Conservation (phyloP, 2,113 vertebrate species). For the Mionectes macconnelli region DNA sequence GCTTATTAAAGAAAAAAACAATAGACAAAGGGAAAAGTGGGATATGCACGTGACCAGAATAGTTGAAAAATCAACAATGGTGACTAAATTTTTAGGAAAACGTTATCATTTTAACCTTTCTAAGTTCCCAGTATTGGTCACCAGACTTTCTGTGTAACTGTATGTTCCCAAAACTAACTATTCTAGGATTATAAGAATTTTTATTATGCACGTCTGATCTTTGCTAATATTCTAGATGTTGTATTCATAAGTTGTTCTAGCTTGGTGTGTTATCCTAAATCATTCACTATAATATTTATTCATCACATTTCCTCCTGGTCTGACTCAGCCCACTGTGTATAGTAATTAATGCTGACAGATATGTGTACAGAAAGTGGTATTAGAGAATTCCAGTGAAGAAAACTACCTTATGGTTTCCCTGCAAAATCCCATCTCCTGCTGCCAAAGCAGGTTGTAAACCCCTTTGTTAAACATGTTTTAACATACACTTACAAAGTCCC, state of each 20-base stretch:
- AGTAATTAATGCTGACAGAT: slow-evolving; percentile 2
- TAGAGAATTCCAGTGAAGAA: neutral
- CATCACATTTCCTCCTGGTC: neutral
- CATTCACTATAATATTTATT: neutral
- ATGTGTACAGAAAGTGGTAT: neutral
- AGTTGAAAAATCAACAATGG: neutral
- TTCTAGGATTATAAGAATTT: neutral
- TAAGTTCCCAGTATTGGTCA: neutral
- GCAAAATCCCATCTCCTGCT: neutral
- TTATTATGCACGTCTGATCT: neutral
- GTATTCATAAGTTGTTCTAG: neutral
- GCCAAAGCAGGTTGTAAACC: neutral
- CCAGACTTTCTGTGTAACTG: neutral
- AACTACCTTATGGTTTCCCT: neutral
- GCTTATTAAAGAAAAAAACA: neutral
- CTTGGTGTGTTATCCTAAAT: neutral
- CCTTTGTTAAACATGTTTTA: neutral
- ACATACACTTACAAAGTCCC: neutral
- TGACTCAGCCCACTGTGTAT: neutral
- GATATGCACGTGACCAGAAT: neutral
- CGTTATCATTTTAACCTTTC: neutral
- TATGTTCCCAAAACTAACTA: neutral
- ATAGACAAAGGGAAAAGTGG: neutral
- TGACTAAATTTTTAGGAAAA: neutral
- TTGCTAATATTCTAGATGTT: neutral